These are phyloP conservation scores for Allacma fusca DNA, from an alignment of 2,888 invertebrate genomes.

Conservation along the genomic window DNA sequence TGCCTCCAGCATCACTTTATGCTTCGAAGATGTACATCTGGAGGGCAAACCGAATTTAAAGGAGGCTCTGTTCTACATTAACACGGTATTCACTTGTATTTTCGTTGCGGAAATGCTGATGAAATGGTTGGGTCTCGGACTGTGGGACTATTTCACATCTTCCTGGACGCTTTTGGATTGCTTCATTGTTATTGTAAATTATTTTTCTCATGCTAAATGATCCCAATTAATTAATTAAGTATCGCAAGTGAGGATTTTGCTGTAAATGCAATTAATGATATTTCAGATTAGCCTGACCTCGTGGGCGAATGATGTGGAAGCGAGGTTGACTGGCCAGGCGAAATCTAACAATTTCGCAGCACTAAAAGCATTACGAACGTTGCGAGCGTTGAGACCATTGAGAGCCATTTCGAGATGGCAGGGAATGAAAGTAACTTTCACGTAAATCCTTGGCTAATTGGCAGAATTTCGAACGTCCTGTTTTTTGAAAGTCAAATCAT, in stretches of 20 bases:
- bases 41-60: conserved; percentile 72
- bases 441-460: no score
- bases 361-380: conserved; percentile 67
- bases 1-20: conserved; percentile 90
- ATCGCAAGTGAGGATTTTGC: no score
- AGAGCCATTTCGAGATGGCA: conserved; percentile 97
- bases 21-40: conserved; percentile 94
- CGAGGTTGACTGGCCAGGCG: not conserved
- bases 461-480: no score
- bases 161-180: conserved; percentile 98
- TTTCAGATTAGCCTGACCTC: not conserved
- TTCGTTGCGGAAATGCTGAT: conserved; percentile 95
- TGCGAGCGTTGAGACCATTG: conserved; percentile 90
- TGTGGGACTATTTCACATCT: conserved; percentile 93
- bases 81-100: conserved; percentile 87
- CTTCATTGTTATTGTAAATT: conserved; percentile 91
- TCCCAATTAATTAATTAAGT: no score
- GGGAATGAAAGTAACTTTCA: conserved; percentile 81
- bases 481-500: no score
- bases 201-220: conserved; percentile 65
- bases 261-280: no score
- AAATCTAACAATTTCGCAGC: conserved; percentile 47
- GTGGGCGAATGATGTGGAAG: not conserved
- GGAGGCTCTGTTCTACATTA: conserved; percentile 69
- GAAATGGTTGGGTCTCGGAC: conserved; percentile 93